Evolutionary conservation across 1,140 invertebrate genomes (phyloP).

Genomic region (Uloborus diversus): DNA sequence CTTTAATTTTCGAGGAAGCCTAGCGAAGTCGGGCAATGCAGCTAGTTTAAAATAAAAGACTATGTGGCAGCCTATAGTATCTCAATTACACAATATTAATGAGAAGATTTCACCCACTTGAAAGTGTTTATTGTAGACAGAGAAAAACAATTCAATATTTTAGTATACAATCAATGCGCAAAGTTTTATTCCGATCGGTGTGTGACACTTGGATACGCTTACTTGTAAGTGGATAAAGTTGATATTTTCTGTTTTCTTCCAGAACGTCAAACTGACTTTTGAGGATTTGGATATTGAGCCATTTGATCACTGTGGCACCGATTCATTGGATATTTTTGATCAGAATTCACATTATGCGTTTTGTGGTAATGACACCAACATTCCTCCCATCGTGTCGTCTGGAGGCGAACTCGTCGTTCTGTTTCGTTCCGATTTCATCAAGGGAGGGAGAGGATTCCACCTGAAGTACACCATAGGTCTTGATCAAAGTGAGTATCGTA

Average conservation of each 20-base stretch:
- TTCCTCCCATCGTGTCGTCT: not conserved
- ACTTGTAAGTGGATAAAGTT: no score
- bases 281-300: constrained; percentile 23
- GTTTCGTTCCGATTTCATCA: constrained; percentile 22
- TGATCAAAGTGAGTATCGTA: constrained; percentile 4
- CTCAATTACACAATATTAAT: no score
- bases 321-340: constrained; percentile 1
- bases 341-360: not conserved
- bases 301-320: constrained; percentile 6
- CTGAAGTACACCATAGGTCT: not conserved
- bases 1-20: no score
- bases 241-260: not conserved
- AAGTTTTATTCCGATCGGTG: no score
- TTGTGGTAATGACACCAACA: constrained; percentile 13
- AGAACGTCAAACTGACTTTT: constrained; percentile 15
- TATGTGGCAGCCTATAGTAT: no score
- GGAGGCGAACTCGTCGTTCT: not conserved
- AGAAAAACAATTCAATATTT: not conserved
- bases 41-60: no score
- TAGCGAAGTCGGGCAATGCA: no score
- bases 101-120: no score
- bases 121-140: no score
- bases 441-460: constrained; percentile 20
- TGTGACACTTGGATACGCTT: no score
- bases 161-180: no score